phyloP scores from a whole-genome alignment of 2,888 invertebrate species.

The Epistrophella euchroma region DNA sequence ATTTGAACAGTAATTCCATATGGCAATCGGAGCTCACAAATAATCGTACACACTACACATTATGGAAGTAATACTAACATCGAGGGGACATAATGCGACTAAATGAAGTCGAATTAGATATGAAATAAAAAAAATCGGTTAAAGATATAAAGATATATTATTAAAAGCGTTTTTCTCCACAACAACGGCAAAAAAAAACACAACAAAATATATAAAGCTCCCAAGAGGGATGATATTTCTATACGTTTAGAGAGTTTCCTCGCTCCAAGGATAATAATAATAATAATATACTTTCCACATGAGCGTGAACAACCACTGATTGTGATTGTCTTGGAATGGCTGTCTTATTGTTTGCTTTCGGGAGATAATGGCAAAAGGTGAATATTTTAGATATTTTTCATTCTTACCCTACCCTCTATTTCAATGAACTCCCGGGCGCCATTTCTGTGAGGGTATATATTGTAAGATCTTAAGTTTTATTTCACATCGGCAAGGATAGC shows the following conservation, averaged over 20 bases:
- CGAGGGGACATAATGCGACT: slow-evolving; percentile 26
- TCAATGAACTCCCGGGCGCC: slow-evolving; percentile 47
- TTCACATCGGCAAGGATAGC: slow-evolving; percentile 36
- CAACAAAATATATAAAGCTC: slow-evolving; percentile 20
- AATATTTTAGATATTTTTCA: slow-evolving; percentile 64
- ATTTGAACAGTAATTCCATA: slow-evolving; percentile 66
- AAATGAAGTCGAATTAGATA: slow-evolving; percentile 60
- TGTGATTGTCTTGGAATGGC: slow-evolving; percentile 69
- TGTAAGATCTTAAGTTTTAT: slow-evolving; percentile 48
- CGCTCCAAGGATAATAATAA: slow-evolving; percentile 58
- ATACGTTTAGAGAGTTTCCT: slow-evolving; percentile 20
- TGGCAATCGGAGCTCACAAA: slow-evolving; percentile 36
- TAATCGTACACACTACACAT: slow-evolving; percentile 12
- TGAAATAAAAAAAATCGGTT: slow-evolving; percentile 38
- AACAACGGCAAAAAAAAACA: not conserved
- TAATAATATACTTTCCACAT: slow-evolving; percentile 67
- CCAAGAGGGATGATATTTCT: slow-evolving; percentile 24
- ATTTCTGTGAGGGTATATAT: slow-evolving; percentile 3
- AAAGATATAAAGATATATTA: slow-evolving; percentile 18
- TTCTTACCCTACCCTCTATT: not conserved
- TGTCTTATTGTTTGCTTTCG: slow-evolving; percentile 62
- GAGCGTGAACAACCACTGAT: slow-evolving; percentile 73
- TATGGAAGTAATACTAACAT: slow-evolving; percentile 44
- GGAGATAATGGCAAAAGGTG: slow-evolving; percentile 62
- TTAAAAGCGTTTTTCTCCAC: slow-evolving; percentile 2